phyloP scores from a whole-genome alignment of 2,888 invertebrate species.

The Diadromus collaris region DNA sequence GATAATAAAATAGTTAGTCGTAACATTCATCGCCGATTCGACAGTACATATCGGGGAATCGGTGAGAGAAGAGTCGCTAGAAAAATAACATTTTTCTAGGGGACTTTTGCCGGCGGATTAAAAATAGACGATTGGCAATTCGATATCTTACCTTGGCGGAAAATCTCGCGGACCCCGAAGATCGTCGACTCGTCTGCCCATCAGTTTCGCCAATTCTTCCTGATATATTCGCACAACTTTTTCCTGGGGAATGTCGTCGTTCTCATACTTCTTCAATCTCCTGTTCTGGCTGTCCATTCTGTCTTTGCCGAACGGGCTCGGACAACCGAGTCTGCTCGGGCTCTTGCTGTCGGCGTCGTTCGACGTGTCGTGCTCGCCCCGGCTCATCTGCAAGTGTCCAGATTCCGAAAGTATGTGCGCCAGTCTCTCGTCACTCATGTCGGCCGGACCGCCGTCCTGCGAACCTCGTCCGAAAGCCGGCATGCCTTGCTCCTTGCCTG shows the following conservation, averaged over 20 bases:
- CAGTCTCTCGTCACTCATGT: conserved; percentile 94
- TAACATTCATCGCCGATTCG: not conserved
- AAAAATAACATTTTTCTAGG: not conserved
- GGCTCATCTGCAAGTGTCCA: conserved; percentile 91
- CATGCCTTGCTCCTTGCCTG: conserved; percentile 92
- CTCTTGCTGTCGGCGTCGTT: conserved; percentile 90
- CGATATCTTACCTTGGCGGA: conserved; percentile 87
- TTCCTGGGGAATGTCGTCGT: conserved; percentile 97
- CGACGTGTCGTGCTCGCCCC: conserved; percentile 80
- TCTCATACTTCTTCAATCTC: conserved; percentile 92
- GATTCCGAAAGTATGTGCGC: conserved; percentile 97
- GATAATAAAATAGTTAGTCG: not conserved
- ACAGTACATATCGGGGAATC: not conserved
- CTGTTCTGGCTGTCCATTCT: conserved; percentile 83
- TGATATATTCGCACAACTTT: conserved; percentile 97
- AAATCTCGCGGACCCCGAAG: conserved; percentile 89
- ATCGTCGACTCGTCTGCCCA: conserved; percentile 89
- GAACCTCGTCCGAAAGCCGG: conserved; percentile 88
- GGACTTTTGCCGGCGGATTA: not conserved
- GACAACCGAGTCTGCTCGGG: conserved; percentile 88
- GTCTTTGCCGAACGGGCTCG: conserved; percentile 90
- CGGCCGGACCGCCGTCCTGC: conserved; percentile 83
- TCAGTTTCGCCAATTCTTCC: conserved; percentile 96
- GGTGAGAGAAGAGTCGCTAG: not conserved
- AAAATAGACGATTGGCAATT: not conserved